Evolutionary conservation across 2,797 vertebrate genomes (phyloP), one percentile per base, ranked within the genome.

Genomic region (Lepilemur septentrionalis): DNA sequence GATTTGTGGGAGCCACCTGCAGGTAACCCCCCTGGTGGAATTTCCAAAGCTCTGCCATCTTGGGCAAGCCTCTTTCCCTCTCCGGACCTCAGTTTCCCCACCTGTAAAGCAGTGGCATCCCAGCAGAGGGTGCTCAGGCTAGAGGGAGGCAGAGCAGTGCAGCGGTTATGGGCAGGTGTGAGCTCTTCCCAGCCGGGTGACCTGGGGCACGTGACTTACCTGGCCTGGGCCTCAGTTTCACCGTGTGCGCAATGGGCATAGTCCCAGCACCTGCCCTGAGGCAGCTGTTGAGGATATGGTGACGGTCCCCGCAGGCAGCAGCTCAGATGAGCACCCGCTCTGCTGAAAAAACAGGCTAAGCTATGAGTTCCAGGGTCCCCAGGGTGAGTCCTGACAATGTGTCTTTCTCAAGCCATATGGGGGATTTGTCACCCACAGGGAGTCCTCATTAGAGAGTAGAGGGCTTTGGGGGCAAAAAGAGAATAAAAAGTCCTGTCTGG

Each of bases 141-240:
- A 41, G 4, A 59, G 52, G 72, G 35, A 78, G 50, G 73, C 55
- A 61, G 75, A 43, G 35, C 2, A 28, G 65, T n/a, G 5, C 43
- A 1, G 2, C 14, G 59, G 48, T 22, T 22, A 52, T 72, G 20
- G 50, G 70, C 52, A 50, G n/a, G 55, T 12, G 2, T 9, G 22
- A 61, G 43, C 78, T 25, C n/a, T 14, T 50, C 30, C 55, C 41
- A 46, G 41, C 43, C 17, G 43, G 5, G 80, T 41, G 88, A 55
- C n/a, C 17, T 0, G 25, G 1, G 13, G 17, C 41, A 28, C 30
- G 38, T 23, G 18, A 57, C 91, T 59, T 78, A 32, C 7, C 67
- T 41, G 23, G 12, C 25, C 75, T 22, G 30, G 41, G 81, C 59
- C 94, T 93, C 79, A 67, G 93, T 91, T 80, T 81, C 61, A 75